Conservation (phyloP, 2,113 vertebrate genomes). For the Sardina pilchardus region DNA sequence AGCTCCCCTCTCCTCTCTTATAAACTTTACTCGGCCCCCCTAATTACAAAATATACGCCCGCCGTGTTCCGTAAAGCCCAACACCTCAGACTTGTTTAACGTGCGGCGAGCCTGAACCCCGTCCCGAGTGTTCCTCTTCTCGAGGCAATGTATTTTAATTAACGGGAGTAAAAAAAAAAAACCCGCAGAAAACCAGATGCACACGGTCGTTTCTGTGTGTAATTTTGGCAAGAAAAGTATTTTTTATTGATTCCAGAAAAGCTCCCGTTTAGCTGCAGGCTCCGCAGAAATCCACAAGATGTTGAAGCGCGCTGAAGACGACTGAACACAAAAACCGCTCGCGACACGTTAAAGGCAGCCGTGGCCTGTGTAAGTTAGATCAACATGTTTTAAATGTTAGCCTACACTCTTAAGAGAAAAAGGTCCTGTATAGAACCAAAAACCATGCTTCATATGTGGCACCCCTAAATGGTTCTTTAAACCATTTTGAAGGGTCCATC, state of each 20-base stretch:
- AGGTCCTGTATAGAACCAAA: too few species aligned
- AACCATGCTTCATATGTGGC: too few species aligned
- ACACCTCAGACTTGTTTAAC: neutral
- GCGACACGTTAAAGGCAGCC: too few species aligned
- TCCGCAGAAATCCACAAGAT: conserved; percentile 4
- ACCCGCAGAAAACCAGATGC: neutral
- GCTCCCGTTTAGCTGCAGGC: neutral
- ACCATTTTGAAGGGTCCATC: too few species aligned
- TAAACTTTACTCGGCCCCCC: neutral
- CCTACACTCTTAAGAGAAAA: too few species aligned
- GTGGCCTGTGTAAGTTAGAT: too few species aligned
- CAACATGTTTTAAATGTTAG: too few species aligned
- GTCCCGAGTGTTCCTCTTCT: neutral
- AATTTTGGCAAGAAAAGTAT: neutral
- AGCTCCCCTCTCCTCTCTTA: neutral
- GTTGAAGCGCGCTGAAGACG: neutral
- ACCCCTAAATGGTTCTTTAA: too few species aligned
- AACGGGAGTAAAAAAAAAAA: conserved; percentile 27
- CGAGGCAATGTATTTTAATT: conserved; percentile 31
- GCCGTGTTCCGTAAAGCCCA: neutral
- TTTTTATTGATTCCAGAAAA: conserved; percentile 16
- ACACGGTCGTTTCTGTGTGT: neutral
- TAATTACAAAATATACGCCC: neutral
- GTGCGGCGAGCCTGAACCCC: neutral
- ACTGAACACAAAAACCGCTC: neutral